phyloP scores from a whole-genome alignment of 35 echinoderm and acorn worm species.

The Hemicentrotus pulcherrimus region DNA sequence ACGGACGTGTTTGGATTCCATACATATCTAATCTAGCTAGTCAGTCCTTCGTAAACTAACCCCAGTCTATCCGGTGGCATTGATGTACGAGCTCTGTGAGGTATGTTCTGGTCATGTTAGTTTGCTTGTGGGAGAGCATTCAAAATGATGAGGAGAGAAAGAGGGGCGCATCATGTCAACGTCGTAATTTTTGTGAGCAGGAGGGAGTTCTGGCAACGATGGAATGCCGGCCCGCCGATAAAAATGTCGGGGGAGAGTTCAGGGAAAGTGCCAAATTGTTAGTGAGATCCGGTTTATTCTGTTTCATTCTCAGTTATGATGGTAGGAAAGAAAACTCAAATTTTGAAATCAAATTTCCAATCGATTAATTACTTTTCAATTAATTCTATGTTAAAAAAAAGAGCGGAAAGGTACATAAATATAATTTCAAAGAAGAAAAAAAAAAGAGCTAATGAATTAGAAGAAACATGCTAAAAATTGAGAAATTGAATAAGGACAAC shows the following conservation, averaged over 20 bases:
- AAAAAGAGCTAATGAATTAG: no score
- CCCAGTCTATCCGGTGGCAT: background rate
- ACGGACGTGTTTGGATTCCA: background rate
- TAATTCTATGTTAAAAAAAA: no score
- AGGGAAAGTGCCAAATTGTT: background rate
- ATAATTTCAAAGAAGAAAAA: no score
- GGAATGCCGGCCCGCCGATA: background rate
- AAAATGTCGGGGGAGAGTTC: background rate
- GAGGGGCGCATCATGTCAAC: background rate
- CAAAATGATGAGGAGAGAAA: background rate
- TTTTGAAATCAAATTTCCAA: no score
- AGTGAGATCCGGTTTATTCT: background rate
- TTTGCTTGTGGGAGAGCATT: background rate
- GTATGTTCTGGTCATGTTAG: background rate
- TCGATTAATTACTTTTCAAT: no score
- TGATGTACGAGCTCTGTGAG: background rate
- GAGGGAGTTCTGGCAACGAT: background rate
- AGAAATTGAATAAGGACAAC: no score
- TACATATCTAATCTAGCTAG: background rate
- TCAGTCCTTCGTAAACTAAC: background rate
- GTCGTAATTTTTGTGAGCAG: background rate
- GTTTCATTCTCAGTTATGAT: no score
- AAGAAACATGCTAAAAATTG: no score
- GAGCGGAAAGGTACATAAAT: no score
- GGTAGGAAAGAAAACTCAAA: no score